phyloP scores from a whole-genome alignment of 2,888 invertebrate species.

The Mellilla xanthometata region DNA sequence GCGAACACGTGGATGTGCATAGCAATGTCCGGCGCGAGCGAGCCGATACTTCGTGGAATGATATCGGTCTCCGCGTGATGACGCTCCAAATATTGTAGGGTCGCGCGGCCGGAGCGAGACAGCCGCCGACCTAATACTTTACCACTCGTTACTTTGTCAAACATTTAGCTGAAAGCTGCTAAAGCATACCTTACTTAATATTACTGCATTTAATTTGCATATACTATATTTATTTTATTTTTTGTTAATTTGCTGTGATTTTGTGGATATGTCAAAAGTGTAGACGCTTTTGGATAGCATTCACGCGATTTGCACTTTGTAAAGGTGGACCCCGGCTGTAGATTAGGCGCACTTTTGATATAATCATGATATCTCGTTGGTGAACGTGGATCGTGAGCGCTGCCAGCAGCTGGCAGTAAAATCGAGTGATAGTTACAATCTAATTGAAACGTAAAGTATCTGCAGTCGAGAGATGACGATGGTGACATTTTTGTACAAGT shows the following conservation, averaged over 20 bases:
- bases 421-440: constrained; percentile 79
- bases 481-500: constrained; percentile 72
- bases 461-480: constrained; percentile 46
- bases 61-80: constrained; percentile 21
- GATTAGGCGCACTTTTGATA: constrained; percentile 44
- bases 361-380: constrained; percentile 53
- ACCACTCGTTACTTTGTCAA: constrained; percentile 41
- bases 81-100: constrained; percentile 15
- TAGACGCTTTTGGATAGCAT: constrained; percentile 34
- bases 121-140: constrained; percentile 30
- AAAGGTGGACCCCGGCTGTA: constrained; percentile 42
- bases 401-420: constrained; percentile 80
- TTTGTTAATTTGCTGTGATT: constrained; percentile 55
- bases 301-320: constrained; percentile 43
- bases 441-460: constrained; percentile 68
- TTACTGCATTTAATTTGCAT: constrained; percentile 61
- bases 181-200: constrained; percentile 63
- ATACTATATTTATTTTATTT: constrained; percentile 55
- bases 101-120: constrained; percentile 4
- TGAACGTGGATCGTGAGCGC: constrained; percentile 63
- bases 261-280: constrained; percentile 50
- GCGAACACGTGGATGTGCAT: constrained; percentile 63
- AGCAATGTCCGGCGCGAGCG: constrained; percentile 52
- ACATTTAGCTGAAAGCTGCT: constrained; percentile 64
- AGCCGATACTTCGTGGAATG: constrained; percentile 49